A percentile compares a stretch with the other conserved stretches of the same genome.
phyloP scores from a whole-genome alignment of 2,888 invertebrate species.

The Pandemis cinnamomeana region DNA sequence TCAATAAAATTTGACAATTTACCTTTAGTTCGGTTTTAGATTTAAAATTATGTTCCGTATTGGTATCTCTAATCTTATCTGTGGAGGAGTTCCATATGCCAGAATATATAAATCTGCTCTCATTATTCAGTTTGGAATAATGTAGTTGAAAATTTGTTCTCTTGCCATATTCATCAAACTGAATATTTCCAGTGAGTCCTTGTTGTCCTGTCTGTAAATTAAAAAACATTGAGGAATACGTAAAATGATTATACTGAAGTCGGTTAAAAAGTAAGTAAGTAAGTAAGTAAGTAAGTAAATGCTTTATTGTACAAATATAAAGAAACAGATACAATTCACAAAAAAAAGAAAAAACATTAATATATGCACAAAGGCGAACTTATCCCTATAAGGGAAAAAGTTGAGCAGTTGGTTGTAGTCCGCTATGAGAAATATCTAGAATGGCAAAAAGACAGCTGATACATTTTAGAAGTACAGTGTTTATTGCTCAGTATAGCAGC shows the following conservation, averaged over 20 bases:
- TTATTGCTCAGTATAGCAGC: no score
- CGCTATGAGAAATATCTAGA: no score
- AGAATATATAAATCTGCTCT: constrained; percentile 83
- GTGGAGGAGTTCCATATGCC: constrained; percentile 82
- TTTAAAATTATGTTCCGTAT: constrained; percentile 63
- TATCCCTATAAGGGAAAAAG: no score
- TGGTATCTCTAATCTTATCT: constrained; percentile 59
- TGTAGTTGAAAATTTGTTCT: constrained; percentile 85
- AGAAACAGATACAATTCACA: no score
- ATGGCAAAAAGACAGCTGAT: no score
- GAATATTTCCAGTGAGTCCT: constrained; percentile 87
- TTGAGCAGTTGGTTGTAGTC: no score
- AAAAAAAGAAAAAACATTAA: no score
- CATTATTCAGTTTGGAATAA: constrained; percentile 76
- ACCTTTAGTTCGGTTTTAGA: constrained; percentile 86
- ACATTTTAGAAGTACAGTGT: no score
- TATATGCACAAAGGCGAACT: no score
- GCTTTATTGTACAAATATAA: no score
- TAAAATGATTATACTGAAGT: not conserved
- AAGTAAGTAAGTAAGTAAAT: no score
- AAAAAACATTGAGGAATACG: not conserved
- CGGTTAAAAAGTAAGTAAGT: no score
- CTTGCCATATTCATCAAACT: constrained; percentile 87
- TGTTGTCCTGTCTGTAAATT: constrained; percentile 72
- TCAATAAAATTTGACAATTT: constrained; percentile 51